Percentiles rank a stretch among this genome's conserved stretches.
Conservation (phyloP, 2,113 vertebrate genomes). For the Percina caprodes region DNA sequence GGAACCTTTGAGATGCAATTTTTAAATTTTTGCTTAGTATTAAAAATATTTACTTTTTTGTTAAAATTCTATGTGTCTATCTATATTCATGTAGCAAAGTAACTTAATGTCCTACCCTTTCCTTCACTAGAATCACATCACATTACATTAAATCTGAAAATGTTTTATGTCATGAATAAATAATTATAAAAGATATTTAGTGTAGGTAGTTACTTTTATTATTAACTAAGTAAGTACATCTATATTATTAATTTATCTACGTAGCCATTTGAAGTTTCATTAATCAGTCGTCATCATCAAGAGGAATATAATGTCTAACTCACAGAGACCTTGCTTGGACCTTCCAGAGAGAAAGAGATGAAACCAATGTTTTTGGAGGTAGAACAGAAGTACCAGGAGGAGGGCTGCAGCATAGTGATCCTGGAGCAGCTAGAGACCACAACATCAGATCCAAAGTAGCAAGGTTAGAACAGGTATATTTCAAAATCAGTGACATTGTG, state of each 20-base stretch:
- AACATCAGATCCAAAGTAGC: constrained; percentile 68
- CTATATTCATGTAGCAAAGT: background rate
- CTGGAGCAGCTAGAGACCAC: constrained; percentile 86
- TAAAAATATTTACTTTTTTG: background rate
- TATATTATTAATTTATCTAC: background rate
- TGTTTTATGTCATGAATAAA: background rate
- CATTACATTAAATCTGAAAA: background rate
- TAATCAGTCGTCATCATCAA: background rate
- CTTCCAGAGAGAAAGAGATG: constrained; percentile 82
- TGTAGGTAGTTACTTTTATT: background rate
- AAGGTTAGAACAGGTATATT: constrained; percentile 74
- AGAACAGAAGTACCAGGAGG: constrained; percentile 83
- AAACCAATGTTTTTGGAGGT: constrained; percentile 72
- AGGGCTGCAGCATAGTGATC: constrained; percentile 53
- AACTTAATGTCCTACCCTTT: background rate
- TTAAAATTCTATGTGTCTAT: background rate
- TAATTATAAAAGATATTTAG: background rate
- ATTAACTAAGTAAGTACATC: background rate
- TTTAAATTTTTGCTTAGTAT: background rate
- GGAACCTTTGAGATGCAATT: background rate
- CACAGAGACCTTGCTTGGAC: constrained; percentile 2
- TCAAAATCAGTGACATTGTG: constrained; percentile 4
- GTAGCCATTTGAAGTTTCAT: background rate
- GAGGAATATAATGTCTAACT: background rate
- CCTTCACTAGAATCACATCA: background rate